These are phyloP conservation scores for Latrodectus hesperus DNA, from an alignment of 2,888 invertebrate genomes.

Conservation along the genomic window DNA sequence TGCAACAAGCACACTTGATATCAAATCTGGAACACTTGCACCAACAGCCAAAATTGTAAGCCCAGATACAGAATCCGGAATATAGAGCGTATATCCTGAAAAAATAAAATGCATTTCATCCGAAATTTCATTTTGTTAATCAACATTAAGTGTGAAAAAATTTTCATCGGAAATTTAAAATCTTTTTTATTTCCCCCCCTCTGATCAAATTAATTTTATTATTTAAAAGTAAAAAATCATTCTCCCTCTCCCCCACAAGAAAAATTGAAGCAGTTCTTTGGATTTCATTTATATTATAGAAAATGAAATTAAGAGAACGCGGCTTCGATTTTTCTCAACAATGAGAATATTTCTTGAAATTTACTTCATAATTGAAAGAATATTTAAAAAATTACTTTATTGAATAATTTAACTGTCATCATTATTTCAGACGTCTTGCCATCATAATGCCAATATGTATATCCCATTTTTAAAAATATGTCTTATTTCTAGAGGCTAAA, in stretches of 20 bases:
- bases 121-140: background rate
- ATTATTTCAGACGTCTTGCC: too few relatives aligned
- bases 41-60: constrained; percentile 51
- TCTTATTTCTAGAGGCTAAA: too few relatives aligned
- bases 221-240: background rate
- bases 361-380: too few relatives aligned
- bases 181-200: background rate
- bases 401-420: too few relatives aligned
- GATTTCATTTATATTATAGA: too few relatives aligned
- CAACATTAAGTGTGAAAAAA: background rate
- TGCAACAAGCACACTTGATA: constrained; percentile 43
- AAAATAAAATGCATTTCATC: background rate
- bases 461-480: too few relatives aligned
- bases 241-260: background rate
- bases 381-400: too few relatives aligned
- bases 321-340: too few relatives aligned
- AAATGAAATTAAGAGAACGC: too few relatives aligned
- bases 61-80: constrained; percentile 55
- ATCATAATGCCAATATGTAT: too few relatives aligned
- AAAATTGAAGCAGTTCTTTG: background rate
- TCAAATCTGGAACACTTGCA: constrained; percentile 53
- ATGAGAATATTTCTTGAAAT: too few relatives aligned
- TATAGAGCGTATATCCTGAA: constrained; percentile 43
- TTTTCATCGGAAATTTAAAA: too few relatives aligned
- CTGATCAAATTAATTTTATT: background rate